These are phyloP conservation scores for Pangasianodon gigas DNA, from an alignment of 2,113 vertebrate species.

Conservation along the genomic window DNA sequence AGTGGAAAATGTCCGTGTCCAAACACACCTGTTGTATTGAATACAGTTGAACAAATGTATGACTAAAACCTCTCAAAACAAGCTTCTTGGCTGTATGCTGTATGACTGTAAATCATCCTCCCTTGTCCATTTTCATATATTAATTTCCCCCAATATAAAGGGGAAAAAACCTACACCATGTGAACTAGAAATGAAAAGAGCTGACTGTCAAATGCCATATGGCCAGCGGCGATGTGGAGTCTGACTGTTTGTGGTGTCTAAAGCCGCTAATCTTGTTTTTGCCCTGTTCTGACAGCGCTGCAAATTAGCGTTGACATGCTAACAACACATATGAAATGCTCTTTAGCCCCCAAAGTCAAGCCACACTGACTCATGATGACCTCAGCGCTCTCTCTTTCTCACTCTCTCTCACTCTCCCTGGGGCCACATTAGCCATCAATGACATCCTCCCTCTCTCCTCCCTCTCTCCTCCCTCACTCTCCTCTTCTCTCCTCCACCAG, in stretches of 20 bases:
- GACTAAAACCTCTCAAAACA: background rate
- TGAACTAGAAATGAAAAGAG: conserved; percentile 38
- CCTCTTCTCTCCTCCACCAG: conserved; percentile 54
- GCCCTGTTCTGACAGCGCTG: conserved; percentile 79
- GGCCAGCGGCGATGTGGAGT: conserved; percentile 69
- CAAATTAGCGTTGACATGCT: conserved; percentile 83
- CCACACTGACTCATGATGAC: conserved; percentile 81
- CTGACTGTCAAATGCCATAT: conserved; percentile 79
- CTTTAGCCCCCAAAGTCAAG: conserved; percentile 83
- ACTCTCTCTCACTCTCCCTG: conserved; percentile 20
- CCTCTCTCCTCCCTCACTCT: conserved; percentile 18
- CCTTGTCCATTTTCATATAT: background rate
- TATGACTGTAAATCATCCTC: background rate
- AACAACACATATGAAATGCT: conserved; percentile 78
- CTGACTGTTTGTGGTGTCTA: conserved; percentile 78
- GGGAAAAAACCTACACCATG: background rate
- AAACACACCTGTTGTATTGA: background rate
- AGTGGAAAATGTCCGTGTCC: background rate
- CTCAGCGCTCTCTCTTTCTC: conserved; percentile 57
- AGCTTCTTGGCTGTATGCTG: background rate
- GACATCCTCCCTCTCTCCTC: conserved; percentile 29
- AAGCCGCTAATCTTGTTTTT: conserved; percentile 86
- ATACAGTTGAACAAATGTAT: background rate
- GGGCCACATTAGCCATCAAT: conserved; percentile 40
- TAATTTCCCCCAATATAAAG: background rate